Evolutionary conservation across 1,140 invertebrate genomes (phyloP), one percentile per base, ranked within the genome.

Genomic region (Eumaeus atala): DNA sequence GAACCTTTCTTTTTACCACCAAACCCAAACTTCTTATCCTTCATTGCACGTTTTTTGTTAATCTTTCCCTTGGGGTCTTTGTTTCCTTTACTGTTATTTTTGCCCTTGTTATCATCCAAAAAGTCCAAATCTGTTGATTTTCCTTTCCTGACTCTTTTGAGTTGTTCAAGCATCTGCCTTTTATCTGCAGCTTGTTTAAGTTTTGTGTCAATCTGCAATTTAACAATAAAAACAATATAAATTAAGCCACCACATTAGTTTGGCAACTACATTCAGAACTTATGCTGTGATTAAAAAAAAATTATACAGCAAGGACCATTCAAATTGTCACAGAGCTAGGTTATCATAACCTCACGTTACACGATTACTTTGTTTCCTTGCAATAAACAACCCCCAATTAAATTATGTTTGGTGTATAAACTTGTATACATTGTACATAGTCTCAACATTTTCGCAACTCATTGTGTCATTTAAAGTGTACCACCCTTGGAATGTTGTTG

Each of bases 1-100:
- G 89, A 89, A 1, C 96, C 93, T 62, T 93, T 93, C 87, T 99
- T 99, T 71, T 97, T 97, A 2, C 97, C 97, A 37, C 98, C 98
- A 89, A 95, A 98, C 1, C 97, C 98, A 89, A 93, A 99, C 73
- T 96, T 97, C 48, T 92, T 89, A 84, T 98, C 92, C 77, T 97
- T 96, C 62, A 89, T 86, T 38, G 92, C 91, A 37, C 92, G 84
- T 67, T 90, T 94, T 11, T 89, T 89, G 1, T 87, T 68, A 0
- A 80, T 70, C 71, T 90, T 91, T 50, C 90, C 90, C 44, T 84
- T 72, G 0, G 54, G 51, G 18, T 80, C 62, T 61, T 89, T 89
- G 0, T 74, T 78, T 71, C 90, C 90, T 17, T 56, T n/a, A n/a
- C n/a, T 62, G 7, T 53, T 50, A 54, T 77, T 77, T 56, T 85